Base-by-base conservation (phyloP, 2,797 vertebrate genomes). In the Coranthus polyacanthus region DNA sequence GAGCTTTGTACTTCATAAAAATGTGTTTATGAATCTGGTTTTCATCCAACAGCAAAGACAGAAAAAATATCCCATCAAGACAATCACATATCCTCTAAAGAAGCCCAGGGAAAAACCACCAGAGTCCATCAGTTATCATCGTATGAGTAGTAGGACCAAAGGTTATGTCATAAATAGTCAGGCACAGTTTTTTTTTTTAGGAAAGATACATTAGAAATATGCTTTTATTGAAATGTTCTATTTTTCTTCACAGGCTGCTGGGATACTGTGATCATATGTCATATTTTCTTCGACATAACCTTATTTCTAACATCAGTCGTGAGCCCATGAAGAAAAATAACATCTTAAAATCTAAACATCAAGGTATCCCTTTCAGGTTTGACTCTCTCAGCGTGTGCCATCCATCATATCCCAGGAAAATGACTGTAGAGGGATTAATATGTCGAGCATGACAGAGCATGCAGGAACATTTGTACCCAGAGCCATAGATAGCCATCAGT, bases 401-500 rank as follows among this genome's bases (percentile, higher is more conserved):
- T 55, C 69, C 55, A 22, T 61, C 24, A 51, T 75, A 69, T 57
- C 57, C 56, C 64, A 60, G 81, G 79, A 70, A 50, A 61, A 44
- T 20, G 45, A 43, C 49, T 32, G 46, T 12, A 29, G 29, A 78
- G 75, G 77, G 55, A 24, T 68, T 65, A 20, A 74, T 50, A 74
- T 47, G 66, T 69, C 7, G 56, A 86, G 82, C 85, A 89, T 89
- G 86, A 76, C 85, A 51, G 53, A 69, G 77, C 88, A 83, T 89
- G 91, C 90, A 82, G 88, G 89, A 88, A 64, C 68, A 61, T 46
- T 29, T 75, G 6, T 32, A 88, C 67, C 54, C 82, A 86, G 82
- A 91, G 89, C 87, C 76, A 51, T 78, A 84, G 61, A 83, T 67
- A 56, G 47, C 29, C 72, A 89, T 83, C 87, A 88, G 89, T 83